Evolutionary conservation across 2,888 invertebrate species (phyloP), one percentile per base, ranked within the genome.

Genomic region (Thecophora atra): DNA sequence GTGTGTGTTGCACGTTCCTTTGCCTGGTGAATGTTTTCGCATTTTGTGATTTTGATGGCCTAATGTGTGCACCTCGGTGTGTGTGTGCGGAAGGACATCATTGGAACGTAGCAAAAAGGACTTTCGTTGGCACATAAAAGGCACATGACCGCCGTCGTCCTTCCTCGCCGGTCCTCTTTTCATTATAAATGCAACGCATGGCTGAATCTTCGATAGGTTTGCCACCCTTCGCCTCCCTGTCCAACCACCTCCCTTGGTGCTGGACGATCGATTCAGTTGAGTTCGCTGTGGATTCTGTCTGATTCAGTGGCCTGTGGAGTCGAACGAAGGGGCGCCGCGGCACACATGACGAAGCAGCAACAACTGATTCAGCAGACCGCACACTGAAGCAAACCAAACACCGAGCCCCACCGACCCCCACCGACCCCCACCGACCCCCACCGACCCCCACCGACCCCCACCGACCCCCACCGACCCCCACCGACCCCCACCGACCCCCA

Each of bases 171-270:
- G 28, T 65, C 42, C 17, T 37, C 37, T 62, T 60, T 72, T 72
- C 72, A 72, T 72, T 72, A 72, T 65, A 70, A 70, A 72, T 65
- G 72, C 69, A 72, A 65, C 60, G 69, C 72, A 60, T 65, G 72
- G 15, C 30, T 72, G 70, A 56, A 51, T 72, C 70, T 65, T 72
- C 70, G 65, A 72, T 60, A 69, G 60, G 47, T 28, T 66, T 19
- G 28, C 2, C 67, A 37, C 37, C 17, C 19, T 52, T 30, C 17
- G 17, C 21, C 60, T 60, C 26, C 24, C 58, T 13, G 42, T 60
- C 44, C 47, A 42, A 19, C n/a, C 52, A 26, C 17, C n/a, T 13
- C 4, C 66, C 21, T 26, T 54, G 3, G n/a, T 13, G 26, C 26
- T 52, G 19, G 21, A 37, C 17, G 52, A n/a, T n/a, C n/a, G 26